Evolutionary conservation across 2,113 vertebrate species (phyloP), one percentile per base, ranked within the genome.

Genomic region (Coryphaenoides rupestris): DNA sequence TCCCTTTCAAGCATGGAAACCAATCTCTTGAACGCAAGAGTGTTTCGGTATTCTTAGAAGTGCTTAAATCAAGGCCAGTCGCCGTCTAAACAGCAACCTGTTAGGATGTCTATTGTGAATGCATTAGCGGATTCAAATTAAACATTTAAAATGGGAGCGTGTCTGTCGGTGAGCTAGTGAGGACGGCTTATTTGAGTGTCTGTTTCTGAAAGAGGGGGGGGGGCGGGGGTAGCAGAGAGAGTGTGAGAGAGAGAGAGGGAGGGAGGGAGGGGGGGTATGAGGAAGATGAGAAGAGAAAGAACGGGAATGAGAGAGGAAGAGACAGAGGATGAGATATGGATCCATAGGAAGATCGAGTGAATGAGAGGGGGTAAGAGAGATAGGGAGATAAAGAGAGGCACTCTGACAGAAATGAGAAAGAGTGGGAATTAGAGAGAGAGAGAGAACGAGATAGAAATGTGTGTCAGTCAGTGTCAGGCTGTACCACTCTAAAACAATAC

Each of bases 221-320:
- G 19, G 49, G 19, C 14, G n/a, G 16, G 19, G 49, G 7, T n/a
- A n/a, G n/a, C n/a, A 52, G 59, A 47, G 5, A 22, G 59, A 47
- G 59, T 12, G 19, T 19, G 19, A n/a, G 53, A 55, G 19, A 55
- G 53, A 55, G 53, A 55, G 53, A 55, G 53, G 19, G 53, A 52
- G 49, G n/a, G n/a, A 55, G 54, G 22, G 54, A 55, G 21, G 12
- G 57, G 33, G 24, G n/a, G n/a, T 19, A 5, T 15, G 58, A 21
- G 19, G 46, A 33, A 21, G n/a, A 21, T 19, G 21, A 9, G 21
- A 33, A 46, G 40, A 19, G 4, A 46, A 5, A 45, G 58, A 14
- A 14, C 19, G 58, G 10, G 9, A 59, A 26, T 33, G 57, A 40
- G 19, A 46, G 58, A 60, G 57, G 28, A n/a, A 59, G 26, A 59